Percentiles rank a stretch among this genome's conserved stretches.
Conservation (phyloP, 2,113 vertebrate species). For the Solea solea region DNA sequence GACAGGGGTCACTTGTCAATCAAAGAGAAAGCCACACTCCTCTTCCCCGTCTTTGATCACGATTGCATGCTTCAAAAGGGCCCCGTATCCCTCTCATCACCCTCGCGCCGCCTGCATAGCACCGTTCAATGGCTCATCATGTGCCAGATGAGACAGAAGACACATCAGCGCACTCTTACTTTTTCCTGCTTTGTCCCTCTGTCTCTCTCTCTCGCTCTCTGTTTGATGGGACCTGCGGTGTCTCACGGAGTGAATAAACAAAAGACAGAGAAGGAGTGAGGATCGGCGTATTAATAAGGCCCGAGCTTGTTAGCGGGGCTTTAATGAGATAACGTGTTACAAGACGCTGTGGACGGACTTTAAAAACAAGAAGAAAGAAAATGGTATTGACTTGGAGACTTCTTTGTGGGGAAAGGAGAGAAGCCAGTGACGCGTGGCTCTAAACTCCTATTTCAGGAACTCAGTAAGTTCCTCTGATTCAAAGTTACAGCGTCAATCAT, state of each 20-base stretch:
- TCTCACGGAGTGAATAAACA: slow-evolving; percentile 24
- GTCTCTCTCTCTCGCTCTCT: background rate
- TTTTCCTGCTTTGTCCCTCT: slow-evolving; percentile 3
- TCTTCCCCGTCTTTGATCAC: slow-evolving; percentile 35
- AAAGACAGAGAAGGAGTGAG: slow-evolving; percentile 6
- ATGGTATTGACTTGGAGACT: slow-evolving; percentile 20
- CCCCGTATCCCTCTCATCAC: too few relatives aligned
- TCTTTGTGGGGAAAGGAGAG: slow-evolving; percentile 12
- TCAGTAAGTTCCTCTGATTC: too few relatives aligned
- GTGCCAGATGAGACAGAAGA: slow-evolving; percentile 35
- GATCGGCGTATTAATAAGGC: slow-evolving; percentile 22
- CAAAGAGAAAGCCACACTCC: slow-evolving; percentile 22
- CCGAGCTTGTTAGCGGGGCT: slow-evolving; percentile 18
- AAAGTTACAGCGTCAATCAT: too few relatives aligned
- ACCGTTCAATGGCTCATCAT: slow-evolving; percentile 8
- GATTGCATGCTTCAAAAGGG: slow-evolving; percentile 20
- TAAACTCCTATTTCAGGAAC: slow-evolving; percentile 22
- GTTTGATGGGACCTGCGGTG: background rate
- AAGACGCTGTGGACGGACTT: background rate
- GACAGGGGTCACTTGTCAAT: slow-evolving; percentile 19
- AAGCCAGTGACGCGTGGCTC: background rate
- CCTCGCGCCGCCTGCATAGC: slow-evolving; percentile 7
- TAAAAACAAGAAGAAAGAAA: slow-evolving; percentile 22
- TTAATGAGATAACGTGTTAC: slow-evolving; percentile 23
- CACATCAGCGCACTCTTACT: background rate